A percentile compares a stretch with the other conserved stretches of the same genome.
Evolutionary conservation across 2,888 invertebrate species (phyloP).

Genomic region (Aphidoletes aphidimyza): DNA sequence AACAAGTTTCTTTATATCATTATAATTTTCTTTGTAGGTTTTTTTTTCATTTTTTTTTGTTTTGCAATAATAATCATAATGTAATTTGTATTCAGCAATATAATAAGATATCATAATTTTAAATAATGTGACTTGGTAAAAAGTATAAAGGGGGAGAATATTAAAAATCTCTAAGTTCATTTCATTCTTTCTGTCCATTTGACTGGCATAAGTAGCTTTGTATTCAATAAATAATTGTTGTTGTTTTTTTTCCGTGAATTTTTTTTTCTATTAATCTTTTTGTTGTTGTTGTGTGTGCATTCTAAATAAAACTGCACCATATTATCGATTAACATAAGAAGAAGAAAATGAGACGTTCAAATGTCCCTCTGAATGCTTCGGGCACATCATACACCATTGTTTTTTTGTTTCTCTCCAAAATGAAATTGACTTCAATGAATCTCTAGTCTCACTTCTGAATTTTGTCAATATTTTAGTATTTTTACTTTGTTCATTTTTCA

Average conservation of each 20-base stretch:
- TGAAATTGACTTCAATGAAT: too few relatives aligned
- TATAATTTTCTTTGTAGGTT: slow-evolving; percentile 7
- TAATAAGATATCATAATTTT: slow-evolving; percentile 40
- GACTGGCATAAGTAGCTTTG: slow-evolving; percentile 7
- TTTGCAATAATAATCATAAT: slow-evolving; percentile 28
- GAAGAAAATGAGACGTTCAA: too few relatives aligned
- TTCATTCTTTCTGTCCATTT: neutral
- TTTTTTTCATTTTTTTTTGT: neutral
- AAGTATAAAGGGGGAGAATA: slow-evolving; percentile 51
- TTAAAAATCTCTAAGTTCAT: slow-evolving; percentile 28
- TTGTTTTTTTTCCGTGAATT: neutral
- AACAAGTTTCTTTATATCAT: slow-evolving; percentile 54
- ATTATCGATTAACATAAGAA: neutral
- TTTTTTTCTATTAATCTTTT: neutral
- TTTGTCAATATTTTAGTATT: too few relatives aligned
- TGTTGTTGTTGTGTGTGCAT: neutral
- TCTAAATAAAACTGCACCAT: slow-evolving; percentile 1
- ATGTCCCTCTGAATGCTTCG: too few relatives aligned
- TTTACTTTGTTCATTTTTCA: too few relatives aligned
- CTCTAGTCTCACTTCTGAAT: too few relatives aligned
- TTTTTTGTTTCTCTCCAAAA: too few relatives aligned
- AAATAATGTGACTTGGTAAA: slow-evolving; percentile 41
- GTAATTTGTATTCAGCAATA: slow-evolving; percentile 35
- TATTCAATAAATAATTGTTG: slow-evolving; percentile 15
- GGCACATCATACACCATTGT: too few relatives aligned